Base-by-base conservation (phyloP, 2,888 invertebrate species). In the Cheilosia urbana region DNA sequence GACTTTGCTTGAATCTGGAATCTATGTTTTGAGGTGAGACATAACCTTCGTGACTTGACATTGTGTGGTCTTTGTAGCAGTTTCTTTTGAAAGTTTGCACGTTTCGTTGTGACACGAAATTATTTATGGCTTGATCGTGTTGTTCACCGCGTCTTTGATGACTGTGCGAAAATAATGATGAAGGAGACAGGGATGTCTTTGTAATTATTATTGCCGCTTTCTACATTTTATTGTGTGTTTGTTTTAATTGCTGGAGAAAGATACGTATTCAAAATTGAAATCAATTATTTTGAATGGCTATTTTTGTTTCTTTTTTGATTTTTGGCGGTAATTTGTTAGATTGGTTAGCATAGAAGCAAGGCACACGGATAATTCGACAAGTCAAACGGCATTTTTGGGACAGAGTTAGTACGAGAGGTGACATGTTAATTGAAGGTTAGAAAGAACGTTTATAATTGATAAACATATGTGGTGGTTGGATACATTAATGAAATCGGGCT, bases 131-230 rank as follows among this genome's bases (percentile, higher is more conserved):
- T 79, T 65, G 71, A 79, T 37, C 37, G 47, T 60, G 37, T 17
- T 57, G 69, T 37, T 73, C 68, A 51, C 53, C 58, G 37, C 57
- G 40, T 66, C 51, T 69, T 81, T 58, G 78, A 71, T 83, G 83
- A 83, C 87, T 87, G 75, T 75, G 73, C 83, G 87, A 79, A 87
- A 87, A 87, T 78, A 78, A 78, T 87, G 83, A 79, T 79, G 83
- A 76, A 87, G 81, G 49, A 85, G 81, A 85, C 85, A 85, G 58
- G 81, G 75, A 55, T 79, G 87, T 78, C 83, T 83, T 76, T 87
- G 78, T 87, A 66, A 83, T 87, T 85, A 79, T 79, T 83, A 87
- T 75, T 82, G 76, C 83, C 78, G 83, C 83, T 79, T 84, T 79
- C 83, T 68, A 77, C 21, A 58, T 53, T 79, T 80, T 69, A 63